phyloP scores from a whole-genome alignment of 2,113 vertebrate species.

The Cromileptes altivelis region DNA sequence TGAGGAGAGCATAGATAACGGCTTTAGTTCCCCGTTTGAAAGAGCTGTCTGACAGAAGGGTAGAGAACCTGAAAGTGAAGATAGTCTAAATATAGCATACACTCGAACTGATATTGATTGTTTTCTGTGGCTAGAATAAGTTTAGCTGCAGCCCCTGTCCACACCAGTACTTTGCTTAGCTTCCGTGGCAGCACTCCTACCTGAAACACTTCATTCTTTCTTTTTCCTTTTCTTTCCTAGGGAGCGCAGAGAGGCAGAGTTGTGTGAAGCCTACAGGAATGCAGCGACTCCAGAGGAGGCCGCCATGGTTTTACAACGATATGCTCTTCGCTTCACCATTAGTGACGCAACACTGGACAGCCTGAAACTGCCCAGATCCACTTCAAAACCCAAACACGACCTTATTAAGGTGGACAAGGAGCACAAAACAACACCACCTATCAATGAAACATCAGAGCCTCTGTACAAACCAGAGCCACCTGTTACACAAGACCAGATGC shows the following conservation, averaged over 20 bases:
- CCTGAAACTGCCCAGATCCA: conserved; percentile 91
- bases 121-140: too few species aligned
- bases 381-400: conserved; percentile 64
- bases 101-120: too few species aligned
- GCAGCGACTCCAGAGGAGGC: conserved; percentile 94
- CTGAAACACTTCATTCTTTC: conserved; percentile 18
- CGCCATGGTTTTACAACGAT: conserved; percentile 92
- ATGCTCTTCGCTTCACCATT: conserved; percentile 97
- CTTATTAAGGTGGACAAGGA: conserved; percentile 46
- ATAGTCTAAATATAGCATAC: too few species aligned
- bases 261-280: conserved; percentile 92
- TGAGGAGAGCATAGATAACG: too few species aligned
- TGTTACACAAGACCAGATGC: conserved; percentile 8
- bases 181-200: too few species aligned
- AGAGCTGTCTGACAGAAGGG: too few species aligned
- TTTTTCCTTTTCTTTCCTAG: conserved; percentile 62
- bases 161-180: background rate
- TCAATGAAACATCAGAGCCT: conserved; percentile 18
- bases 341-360: conserved; percentile 96
- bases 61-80: too few species aligned
- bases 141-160: too few species aligned
- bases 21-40: too few species aligned
- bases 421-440: conserved; percentile 4
- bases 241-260: conserved; percentile 91
- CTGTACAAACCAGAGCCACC: conserved; percentile 31